Conservation (phyloP, 1,140 invertebrate genomes). For the Eueides isabella region DNA sequence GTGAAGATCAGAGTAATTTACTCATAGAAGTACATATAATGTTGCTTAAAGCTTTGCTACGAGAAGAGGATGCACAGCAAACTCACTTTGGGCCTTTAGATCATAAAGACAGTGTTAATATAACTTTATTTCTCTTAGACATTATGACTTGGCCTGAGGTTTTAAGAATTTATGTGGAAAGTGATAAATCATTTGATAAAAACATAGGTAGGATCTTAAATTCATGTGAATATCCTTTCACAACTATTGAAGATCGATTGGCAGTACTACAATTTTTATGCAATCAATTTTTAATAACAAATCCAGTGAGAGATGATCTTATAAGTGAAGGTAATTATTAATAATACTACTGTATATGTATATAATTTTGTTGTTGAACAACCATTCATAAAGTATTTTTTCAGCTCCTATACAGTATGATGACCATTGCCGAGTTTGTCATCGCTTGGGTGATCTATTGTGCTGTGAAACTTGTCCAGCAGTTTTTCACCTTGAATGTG, state of each 20-base stretch:
- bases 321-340: slow-evolving; percentile 91
- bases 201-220: slow-evolving; percentile 87
- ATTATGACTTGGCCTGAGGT: slow-evolving; percentile 97
- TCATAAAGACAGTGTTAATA: slow-evolving; percentile 98
- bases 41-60: slow-evolving; percentile 93
- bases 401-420: slow-evolving; percentile 95
- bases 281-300: slow-evolving; percentile 97
- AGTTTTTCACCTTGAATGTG: slow-evolving; percentile 97
- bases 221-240: slow-evolving; percentile 94
- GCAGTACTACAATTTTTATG: slow-evolving; percentile 95
- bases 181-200: slow-evolving; percentile 91
- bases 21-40: slow-evolving; percentile 96
- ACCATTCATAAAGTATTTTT: slow-evolving; percentile 38
- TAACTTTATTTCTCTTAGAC: slow-evolving; percentile 95
- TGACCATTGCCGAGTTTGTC: slow-evolving; percentile 97
- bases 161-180: slow-evolving; percentile 93
- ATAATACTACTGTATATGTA: slow-evolving; percentile 9
- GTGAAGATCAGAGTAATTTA: slow-evolving; percentile 95
- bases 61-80: slow-evolving; percentile 97
- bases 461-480: slow-evolving; percentile 99
- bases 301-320: slow-evolving; percentile 95
- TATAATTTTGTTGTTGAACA: background rate
- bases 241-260: slow-evolving; percentile 90
- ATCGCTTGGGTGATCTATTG: slow-evolving; percentile 95
- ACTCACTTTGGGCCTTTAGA: slow-evolving; percentile 97